Evolutionary conservation across 1,140 invertebrate species (phyloP).

Genomic region (Apis dorsata): DNA sequence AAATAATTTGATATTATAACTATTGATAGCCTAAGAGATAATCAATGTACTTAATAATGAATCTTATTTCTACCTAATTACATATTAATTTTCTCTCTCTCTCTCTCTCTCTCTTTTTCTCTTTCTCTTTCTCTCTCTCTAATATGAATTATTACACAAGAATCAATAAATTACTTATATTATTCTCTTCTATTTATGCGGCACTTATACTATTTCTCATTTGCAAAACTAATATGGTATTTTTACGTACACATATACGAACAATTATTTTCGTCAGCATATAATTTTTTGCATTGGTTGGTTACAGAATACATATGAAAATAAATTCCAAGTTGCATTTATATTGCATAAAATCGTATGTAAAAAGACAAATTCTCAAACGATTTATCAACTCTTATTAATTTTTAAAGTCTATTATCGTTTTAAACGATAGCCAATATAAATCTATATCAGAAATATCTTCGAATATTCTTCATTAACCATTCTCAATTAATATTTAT

Average conservation of each 20-base stretch:
- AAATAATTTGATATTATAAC: constrained; percentile 22
- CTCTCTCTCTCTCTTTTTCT: neutral
- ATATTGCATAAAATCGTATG: constrained; percentile 34
- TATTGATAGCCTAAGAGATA: constrained; percentile 28
- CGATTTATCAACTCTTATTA: constrained; percentile 7
- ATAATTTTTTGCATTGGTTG: neutral
- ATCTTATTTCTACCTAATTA: constrained; percentile 34
- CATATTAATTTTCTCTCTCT: neutral
- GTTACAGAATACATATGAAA: constrained; percentile 24
- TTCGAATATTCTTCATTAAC: neutral
- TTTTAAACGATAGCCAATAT: neutral
- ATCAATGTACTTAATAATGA: constrained; percentile 46
- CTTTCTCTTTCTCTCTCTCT: neutral
- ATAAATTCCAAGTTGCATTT: constrained; percentile 23
- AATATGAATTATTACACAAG: constrained; percentile 27
- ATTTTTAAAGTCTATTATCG: neutral
- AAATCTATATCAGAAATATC: neutral
- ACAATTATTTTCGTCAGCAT: neutral
- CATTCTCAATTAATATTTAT: neutral
- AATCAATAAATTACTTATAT: constrained; percentile 27
- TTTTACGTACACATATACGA: neutral
- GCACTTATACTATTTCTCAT: neutral
- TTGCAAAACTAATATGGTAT: constrained; percentile 44
- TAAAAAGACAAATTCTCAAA: constrained; percentile 13
- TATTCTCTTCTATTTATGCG: neutral